Evolutionary conservation across 92 coral and sea anemone species (phyloP).

Genomic region (Actinernus sp.): DNA sequence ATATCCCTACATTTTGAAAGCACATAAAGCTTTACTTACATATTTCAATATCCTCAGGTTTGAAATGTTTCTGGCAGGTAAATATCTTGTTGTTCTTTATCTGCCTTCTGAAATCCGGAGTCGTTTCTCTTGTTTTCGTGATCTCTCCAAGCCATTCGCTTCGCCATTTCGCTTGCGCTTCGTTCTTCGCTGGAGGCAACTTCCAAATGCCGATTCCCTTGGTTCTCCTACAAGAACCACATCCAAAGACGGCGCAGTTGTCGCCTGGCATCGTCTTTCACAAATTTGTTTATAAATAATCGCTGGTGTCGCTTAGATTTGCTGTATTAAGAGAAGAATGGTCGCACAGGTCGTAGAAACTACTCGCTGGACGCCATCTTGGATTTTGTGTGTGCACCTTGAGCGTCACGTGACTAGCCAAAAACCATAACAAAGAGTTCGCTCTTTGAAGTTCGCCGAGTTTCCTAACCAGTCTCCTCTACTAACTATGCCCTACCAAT

Average conservation of each 20-base stretch:
- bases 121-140: conserved; percentile 13
- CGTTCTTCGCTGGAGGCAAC: conserved; percentile 49
- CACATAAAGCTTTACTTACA: no score
- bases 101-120: conserved; percentile 28
- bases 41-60: conserved; percentile 50
- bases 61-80: conserved; percentile 54
- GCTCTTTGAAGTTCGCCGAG: conserved; percentile 44
- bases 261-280: conserved; percentile 48
- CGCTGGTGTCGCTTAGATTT: no score
- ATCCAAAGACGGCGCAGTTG: conserved; percentile 57
- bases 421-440: conserved; percentile 48
- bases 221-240: conserved; percentile 53
- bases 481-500: conserved; percentile 18
- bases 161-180: conserved; percentile 42
- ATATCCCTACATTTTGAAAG: no score
- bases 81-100: conserved; percentile 21
- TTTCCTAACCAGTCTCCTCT: conserved; percentile 48
- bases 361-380: conserved; percentile 32
- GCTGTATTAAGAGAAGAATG: no score
- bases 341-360: conserved; percentile 33
- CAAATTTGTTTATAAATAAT: no score
- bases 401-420: conserved; percentile 49
- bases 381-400: conserved; percentile 42
- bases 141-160: conserved; percentile 48
- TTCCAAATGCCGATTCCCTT: conserved; percentile 59